Conservation (phyloP, 2,797 vertebrate species). For the Rhynchotus rufescens region DNA sequence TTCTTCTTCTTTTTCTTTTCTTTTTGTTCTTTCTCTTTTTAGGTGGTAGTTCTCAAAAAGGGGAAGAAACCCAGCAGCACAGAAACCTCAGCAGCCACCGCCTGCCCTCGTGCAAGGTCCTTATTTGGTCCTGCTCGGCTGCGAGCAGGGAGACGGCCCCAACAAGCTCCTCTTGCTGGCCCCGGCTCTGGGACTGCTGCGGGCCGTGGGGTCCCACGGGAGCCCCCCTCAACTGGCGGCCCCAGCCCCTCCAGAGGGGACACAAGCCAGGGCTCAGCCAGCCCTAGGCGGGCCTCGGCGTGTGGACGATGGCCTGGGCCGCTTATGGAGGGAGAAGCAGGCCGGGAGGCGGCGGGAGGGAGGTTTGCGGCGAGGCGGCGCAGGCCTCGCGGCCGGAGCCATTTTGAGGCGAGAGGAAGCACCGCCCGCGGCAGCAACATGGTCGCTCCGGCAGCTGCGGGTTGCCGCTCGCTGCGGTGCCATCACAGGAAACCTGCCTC, state of each 20-base stretch:
- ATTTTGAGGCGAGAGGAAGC: background rate
- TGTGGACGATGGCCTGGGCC: accelerated
- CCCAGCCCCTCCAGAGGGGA: background rate
- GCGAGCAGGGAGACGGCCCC: background rate
- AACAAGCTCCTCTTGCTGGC: accelerated
- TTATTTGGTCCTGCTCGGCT: slow-evolving; percentile 11
- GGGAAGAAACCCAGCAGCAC: slow-evolving; percentile 30
- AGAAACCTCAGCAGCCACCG: slow-evolving; percentile 5
- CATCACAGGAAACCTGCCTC: background rate
- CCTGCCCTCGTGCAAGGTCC: slow-evolving; percentile 10
- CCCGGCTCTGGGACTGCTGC: background rate
- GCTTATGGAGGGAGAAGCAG: accelerated
- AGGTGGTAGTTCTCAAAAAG: slow-evolving; percentile 48
- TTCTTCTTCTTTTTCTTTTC: background rate
- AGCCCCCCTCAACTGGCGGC: background rate
- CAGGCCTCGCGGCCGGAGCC: background rate
- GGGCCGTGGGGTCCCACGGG: background rate
- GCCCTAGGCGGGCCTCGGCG: accelerated
- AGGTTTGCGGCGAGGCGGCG: background rate
- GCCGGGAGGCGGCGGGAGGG: background rate
- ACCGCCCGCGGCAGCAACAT: background rate
- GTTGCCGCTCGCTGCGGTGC: background rate
- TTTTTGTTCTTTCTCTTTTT: background rate
- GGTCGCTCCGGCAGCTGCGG: background rate
- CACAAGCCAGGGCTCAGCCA: background rate